phyloP scores from a whole-genome alignment of 2,113 vertebrate genomes.

The Parus major region DNA sequence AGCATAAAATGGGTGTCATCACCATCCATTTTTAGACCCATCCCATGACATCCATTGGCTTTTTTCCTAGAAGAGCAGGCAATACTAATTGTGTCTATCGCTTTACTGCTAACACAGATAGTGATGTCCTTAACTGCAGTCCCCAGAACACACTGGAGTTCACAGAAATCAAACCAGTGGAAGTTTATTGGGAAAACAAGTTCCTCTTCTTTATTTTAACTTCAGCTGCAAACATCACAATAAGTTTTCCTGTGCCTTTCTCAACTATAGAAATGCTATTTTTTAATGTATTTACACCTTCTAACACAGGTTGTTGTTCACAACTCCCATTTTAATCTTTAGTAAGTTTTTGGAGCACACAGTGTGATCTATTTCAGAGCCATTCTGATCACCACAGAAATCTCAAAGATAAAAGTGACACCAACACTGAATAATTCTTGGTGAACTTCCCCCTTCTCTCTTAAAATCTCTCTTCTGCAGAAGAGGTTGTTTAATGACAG shows the following conservation, averaged over 20 bases:
- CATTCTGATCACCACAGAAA: not conserved
- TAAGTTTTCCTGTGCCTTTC: not conserved
- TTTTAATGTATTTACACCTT: not conserved
- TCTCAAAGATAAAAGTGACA: not conserved
- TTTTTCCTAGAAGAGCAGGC: slow-evolving; percentile 27
- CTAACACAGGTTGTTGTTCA: not conserved
- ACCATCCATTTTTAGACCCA: not conserved
- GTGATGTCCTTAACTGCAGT: not conserved
- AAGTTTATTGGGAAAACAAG: not conserved
- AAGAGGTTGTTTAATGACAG: not conserved
- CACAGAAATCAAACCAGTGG: not conserved
- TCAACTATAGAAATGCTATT: not conserved
- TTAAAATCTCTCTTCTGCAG: not conserved
- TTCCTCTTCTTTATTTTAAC: not conserved
- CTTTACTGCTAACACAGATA: not conserved
- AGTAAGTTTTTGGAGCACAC: not conserved
- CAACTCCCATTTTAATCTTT: not conserved
- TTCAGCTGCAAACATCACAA: not conserved
- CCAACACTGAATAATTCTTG: not conserved
- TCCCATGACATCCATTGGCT: not conserved
- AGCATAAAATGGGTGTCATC: slow-evolving; percentile 2
- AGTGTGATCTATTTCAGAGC: not conserved
- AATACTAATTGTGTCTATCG: not conserved
- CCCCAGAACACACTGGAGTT: not conserved
- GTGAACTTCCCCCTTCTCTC: not conserved